A percentile compares a stretch with the other conserved stretches of the same genome.
Conservation (phyloP, 2,113 vertebrate genomes). For the Lycaon pictus region DNA sequence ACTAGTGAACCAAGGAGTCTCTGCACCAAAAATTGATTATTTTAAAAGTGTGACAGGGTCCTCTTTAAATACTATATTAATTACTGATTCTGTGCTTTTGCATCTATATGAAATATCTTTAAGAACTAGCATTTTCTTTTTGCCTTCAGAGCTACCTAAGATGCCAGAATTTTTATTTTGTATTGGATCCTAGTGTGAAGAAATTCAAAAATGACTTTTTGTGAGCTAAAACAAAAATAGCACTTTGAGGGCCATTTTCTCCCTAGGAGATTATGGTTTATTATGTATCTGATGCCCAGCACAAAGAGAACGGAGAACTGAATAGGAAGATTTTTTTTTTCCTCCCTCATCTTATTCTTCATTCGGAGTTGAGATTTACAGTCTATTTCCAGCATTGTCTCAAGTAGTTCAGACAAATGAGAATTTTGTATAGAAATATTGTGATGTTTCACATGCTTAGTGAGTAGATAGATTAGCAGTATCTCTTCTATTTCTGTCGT, state of each 20-base stretch:
- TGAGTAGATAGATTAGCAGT: not conserved
- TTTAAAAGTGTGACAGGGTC: not conserved
- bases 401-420: slow-evolving; percentile 8
- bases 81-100: not conserved
- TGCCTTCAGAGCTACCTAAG: slow-evolving; percentile 53
- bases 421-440: not conserved
- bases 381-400: not conserved
- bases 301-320: slow-evolving; percentile 42
- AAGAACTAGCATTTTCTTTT: slow-evolving; percentile 25
- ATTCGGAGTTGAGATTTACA: not conserved
- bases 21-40: not conserved
- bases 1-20: slow-evolving; percentile 21
- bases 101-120: slow-evolving; percentile 49
- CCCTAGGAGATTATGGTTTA: slow-evolving; percentile 62
- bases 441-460: not conserved
- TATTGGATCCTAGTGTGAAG: slow-evolving; percentile 47
- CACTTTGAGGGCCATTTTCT: slow-evolving; percentile 67
- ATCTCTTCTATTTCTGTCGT: not conserved
- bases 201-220: slow-evolving; percentile 60
- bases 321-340: slow-evolving; percentile 52
- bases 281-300: slow-evolving; percentile 31
- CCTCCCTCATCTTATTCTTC: slow-evolving; percentile 30
- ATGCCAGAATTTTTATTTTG: slow-evolving; percentile 41
- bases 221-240: slow-evolving; percentile 58
- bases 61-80: not conserved